A percentile compares a stretch with the other conserved stretches of the same genome.
Evolutionary conservation across 2,113 vertebrate genomes (phyloP).

Genomic region (Choloepus hoffmanni): DNA sequence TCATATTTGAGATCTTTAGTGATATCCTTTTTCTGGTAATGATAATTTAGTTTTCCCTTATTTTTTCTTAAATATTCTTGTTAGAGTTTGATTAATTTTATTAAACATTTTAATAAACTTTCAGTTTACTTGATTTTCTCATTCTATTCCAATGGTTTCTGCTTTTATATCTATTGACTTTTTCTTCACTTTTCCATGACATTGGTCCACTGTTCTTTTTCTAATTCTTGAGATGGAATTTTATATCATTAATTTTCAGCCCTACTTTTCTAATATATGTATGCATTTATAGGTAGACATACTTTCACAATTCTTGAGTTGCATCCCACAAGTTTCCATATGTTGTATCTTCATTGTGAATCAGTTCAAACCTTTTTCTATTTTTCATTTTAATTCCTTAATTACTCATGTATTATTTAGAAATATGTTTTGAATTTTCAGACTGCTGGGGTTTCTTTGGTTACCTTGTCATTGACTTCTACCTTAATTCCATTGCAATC

Average conservation of each 20-base stretch:
- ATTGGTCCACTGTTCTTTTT: neutral
- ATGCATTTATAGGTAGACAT: neutral
- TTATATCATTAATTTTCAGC: neutral
- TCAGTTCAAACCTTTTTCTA: neutral
- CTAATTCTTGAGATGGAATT: neutral
- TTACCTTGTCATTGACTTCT: neutral
- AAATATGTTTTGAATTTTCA: neutral
- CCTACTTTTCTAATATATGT: neutral
- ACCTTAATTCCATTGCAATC: neutral
- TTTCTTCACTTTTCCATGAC: neutral
- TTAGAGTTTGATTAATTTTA: neutral
- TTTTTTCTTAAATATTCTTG: neutral
- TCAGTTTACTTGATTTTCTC: neutral
- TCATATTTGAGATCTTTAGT: neutral
- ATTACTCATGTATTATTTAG: neutral
- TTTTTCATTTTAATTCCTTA: slow-evolving; percentile 20
- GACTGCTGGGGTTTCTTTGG: neutral
- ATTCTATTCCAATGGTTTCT: neutral
- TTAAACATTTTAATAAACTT: neutral
- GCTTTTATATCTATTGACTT: neutral
- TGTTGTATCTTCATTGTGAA: neutral
- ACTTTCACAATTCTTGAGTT: neutral
- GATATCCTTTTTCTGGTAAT: neutral
- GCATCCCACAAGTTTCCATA: neutral
- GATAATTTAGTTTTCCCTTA: neutral